Conservation (phyloP, 2,113 vertebrate genomes). For the Osmerus eperlanus region DNA sequence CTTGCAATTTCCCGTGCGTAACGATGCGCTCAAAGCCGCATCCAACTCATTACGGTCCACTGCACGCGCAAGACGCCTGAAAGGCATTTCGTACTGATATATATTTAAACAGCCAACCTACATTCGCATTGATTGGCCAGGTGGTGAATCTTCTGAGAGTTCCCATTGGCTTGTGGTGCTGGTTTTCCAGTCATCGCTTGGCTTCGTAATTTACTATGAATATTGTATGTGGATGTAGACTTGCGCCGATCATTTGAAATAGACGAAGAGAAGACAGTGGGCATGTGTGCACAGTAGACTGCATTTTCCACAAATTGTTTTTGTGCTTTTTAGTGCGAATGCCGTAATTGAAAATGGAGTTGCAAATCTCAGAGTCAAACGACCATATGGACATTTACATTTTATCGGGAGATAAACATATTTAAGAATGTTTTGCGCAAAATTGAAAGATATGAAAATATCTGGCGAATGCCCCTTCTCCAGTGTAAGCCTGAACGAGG, state of each 20-base stretch:
- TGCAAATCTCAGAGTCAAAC: conserved; percentile 25
- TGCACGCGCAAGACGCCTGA: neutral
- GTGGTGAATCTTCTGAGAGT: conserved; percentile 32
- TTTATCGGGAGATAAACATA: conserved; percentile 35
- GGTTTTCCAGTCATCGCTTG: conserved; percentile 58
- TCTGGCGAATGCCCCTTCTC: conserved; percentile 95
- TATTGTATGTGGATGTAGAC: conserved; percentile 53
- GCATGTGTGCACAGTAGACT: conserved; percentile 30
- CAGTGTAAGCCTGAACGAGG: conserved; percentile 70
- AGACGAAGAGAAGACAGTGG: conserved; percentile 25
- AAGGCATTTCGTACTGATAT: neutral
- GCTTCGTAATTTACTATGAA: conserved; percentile 65
- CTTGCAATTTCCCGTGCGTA: neutral
- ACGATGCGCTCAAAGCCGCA: neutral
- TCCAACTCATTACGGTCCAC: neutral
- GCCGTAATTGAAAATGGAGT: conserved; percentile 47
- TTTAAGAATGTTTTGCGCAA: conserved; percentile 91
- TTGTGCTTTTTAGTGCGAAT: conserved; percentile 20
- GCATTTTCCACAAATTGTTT: neutral
- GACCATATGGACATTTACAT: conserved; percentile 40
- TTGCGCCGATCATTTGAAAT: conserved; percentile 55
- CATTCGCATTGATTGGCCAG: conserved; percentile 64
- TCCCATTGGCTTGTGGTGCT: conserved; percentile 65
- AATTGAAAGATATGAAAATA: conserved; percentile 93
- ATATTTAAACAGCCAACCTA: conserved; percentile 36